A percentile compares a stretch with the other conserved stretches of the same genome.
phyloP scores from a whole-genome alignment of 2,888 invertebrate genomes.

The Scelioninae gen. 1 region DNA sequence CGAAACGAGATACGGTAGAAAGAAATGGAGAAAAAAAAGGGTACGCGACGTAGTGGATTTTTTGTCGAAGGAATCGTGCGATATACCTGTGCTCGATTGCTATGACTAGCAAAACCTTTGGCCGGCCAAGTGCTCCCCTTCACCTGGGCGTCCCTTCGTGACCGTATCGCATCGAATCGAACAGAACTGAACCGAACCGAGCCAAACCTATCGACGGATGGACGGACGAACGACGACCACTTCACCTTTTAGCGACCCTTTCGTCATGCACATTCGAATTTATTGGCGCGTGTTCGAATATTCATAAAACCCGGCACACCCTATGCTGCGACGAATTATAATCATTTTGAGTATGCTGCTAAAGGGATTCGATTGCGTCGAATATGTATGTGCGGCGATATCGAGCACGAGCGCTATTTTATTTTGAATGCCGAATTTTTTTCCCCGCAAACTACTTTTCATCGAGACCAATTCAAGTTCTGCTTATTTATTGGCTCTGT shows the following conservation, averaged over 20 bases:
- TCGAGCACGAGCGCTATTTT: conserved; percentile 42
- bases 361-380: conserved; percentile 45
- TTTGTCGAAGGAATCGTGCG: conserved; percentile 68
- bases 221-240: conserved; percentile 79
- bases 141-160: conserved; percentile 59
- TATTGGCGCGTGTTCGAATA: conserved; percentile 81
- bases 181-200: conserved; percentile 49
- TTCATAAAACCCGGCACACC: conserved; percentile 63
- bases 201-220: conserved; percentile 69
- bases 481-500: conserved; percentile 48
- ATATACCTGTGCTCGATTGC: conserved; percentile 63
- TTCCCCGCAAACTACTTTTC: conserved; percentile 10
- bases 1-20: conserved; percentile 17
- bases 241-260: conserved; percentile 82
- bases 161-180: conserved; percentile 29
- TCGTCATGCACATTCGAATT: conserved; percentile 83
- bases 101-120: conserved; percentile 72
- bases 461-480: conserved; percentile 16
- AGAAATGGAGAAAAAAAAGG: conserved; percentile 28
- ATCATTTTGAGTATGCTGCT: conserved; percentile 55
- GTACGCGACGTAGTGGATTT: conserved; percentile 55
- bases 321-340: conserved; percentile 64
- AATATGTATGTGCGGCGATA: not conserved
- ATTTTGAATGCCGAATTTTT: conserved; percentile 46
- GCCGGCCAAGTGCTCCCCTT: conserved; percentile 36